A percentile compares a stretch with the other conserved stretches of the same genome.
Evolutionary conservation across 2,888 invertebrate genomes (phyloP).

Genomic region (Griposia aprilina): DNA sequence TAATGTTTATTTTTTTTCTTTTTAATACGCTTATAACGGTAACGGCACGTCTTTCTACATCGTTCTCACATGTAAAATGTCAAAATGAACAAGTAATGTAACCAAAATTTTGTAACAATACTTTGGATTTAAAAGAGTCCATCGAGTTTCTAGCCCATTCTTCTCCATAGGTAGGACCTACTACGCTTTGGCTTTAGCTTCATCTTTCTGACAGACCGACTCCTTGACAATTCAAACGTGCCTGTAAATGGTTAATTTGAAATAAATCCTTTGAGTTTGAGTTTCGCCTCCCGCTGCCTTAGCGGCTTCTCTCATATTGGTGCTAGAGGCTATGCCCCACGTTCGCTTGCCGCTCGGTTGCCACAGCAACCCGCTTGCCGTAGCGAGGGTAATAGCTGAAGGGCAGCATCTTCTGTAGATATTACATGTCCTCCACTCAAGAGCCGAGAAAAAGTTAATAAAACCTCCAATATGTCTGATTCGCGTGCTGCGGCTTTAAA

Average conservation of each 20-base stretch:
- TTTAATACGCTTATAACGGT: no score
- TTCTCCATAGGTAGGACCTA: background rate
- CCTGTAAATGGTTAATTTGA: background rate
- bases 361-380: constrained; percentile 66
- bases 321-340: constrained; percentile 59
- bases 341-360: constrained; percentile 66
- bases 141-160: background rate
- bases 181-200: background rate
- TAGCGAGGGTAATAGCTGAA: constrained; percentile 55
- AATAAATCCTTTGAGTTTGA: background rate
- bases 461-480: constrained; percentile 35
- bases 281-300: constrained; percentile 22
- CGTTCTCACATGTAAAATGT: background rate
- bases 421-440: constrained; percentile 52
- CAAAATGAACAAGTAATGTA: background rate
- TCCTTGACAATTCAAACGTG: background rate
- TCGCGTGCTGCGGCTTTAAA: constrained; percentile 10
- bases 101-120: background rate
- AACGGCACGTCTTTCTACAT: background rate
- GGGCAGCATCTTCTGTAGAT: constrained; percentile 53
- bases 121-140: background rate
- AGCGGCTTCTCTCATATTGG: constrained; percentile 66
- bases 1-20: background rate
- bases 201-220: background rate
- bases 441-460: constrained; percentile 44